These are phyloP conservation scores for Gisinianus flammeolus DNA, from an alignment of 2,888 invertebrate species.

Conservation along the genomic window DNA sequence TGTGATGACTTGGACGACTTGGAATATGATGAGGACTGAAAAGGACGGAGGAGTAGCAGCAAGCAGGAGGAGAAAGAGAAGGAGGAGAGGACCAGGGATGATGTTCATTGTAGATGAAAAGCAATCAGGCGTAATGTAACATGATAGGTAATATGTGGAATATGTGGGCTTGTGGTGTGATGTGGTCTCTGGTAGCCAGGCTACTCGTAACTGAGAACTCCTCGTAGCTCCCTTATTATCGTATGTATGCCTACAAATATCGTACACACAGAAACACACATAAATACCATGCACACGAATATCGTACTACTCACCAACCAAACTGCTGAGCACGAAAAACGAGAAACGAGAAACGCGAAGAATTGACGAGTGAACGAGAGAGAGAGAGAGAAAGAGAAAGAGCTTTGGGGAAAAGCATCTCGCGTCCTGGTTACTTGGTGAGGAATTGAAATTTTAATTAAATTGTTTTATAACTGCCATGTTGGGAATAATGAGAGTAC, in stretches of 20 bases:
- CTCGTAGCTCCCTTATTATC: no score
- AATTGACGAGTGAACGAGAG: neutral
- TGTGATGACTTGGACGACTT: neutral
- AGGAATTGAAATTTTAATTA: conserved; percentile 36
- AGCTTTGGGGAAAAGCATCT: neutral
- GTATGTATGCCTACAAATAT: no score
- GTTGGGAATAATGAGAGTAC: conserved; percentile 9
- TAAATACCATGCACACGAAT: no score
- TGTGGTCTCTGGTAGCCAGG: neutral
- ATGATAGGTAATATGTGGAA: neutral
- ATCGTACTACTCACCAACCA: no score
- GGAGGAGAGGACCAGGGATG: no score
- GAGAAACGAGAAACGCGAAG: neutral
- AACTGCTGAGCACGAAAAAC: conserved; percentile 12
- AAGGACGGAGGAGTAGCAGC: neutral
- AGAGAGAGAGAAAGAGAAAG: neutral
- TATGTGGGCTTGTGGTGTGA: conserved; percentile 5
- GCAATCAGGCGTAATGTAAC: conserved; percentile 25
- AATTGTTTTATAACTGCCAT: conserved; percentile 32
- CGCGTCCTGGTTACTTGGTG: neutral
- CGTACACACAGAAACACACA: no score
- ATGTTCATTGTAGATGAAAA: conserved; percentile 19
- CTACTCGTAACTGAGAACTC: neutral
- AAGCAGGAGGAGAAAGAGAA: neutral
- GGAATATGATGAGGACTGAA: neutral